phyloP scores from a whole-genome alignment of 2,113 vertebrate species.

The Benitochromis conjunctus region DNA sequence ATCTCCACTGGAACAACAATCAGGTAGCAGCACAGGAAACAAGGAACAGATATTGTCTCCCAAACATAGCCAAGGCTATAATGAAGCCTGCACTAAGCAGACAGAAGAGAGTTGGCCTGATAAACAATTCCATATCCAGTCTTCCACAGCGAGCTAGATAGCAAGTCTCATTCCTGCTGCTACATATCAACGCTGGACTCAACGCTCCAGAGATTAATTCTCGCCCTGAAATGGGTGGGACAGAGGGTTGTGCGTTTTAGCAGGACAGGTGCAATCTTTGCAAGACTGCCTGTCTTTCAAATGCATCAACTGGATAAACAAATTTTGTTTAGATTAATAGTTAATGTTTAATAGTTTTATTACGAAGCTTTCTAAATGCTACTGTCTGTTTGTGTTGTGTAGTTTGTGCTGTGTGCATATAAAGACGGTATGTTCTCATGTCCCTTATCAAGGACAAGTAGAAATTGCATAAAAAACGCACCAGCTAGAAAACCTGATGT shows the following conservation, averaged over 20 bases:
- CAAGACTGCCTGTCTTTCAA: not conserved
- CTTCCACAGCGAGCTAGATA: slow-evolving; percentile 51
- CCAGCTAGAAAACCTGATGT: rapidly evolving
- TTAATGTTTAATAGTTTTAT: not conserved
- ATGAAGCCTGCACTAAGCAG: slow-evolving; percentile 64
- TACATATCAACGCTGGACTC: slow-evolving; percentile 50
- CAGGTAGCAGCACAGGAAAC: slow-evolving; percentile 67
- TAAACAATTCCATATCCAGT: slow-evolving; percentile 67
- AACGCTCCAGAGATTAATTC: slow-evolving; percentile 40
- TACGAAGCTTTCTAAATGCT: not conserved
- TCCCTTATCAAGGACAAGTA: not conserved
- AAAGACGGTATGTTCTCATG: not conserved
- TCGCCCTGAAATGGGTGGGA: not conserved
- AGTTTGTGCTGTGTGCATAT: not conserved
- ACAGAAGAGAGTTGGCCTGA: slow-evolving; percentile 48
- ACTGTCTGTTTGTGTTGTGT: not conserved
- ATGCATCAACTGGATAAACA: slow-evolving; percentile 10
- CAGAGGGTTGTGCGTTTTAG: not conserved
- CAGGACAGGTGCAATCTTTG: not conserved
- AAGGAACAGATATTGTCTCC: slow-evolving; percentile 63
- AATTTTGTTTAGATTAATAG: not conserved
- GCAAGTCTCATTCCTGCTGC: slow-evolving; percentile 30
- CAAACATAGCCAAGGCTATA: slow-evolving; percentile 52
- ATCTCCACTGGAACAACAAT: slow-evolving; percentile 65
- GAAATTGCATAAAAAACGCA: not conserved